These are phyloP conservation scores for Hexactinellida sp. DNA, from an alignment of 37 sponge, comb jelly and placozoan genomes.

Conservation along the genomic window DNA sequence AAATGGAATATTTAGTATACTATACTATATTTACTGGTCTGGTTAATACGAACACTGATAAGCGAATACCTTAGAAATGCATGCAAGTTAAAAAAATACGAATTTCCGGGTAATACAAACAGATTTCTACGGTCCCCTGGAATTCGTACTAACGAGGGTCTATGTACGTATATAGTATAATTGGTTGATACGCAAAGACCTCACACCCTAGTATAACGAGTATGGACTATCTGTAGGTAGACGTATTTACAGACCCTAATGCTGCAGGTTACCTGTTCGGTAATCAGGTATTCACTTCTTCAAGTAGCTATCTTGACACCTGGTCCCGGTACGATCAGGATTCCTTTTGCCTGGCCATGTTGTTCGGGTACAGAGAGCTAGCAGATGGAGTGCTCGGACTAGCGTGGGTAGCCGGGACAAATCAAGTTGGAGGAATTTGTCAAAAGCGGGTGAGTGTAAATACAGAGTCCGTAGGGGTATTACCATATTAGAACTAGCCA, in stretches of 20 bases:
- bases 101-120: too few relatives aligned
- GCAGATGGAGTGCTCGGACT: slow-evolving; percentile 41
- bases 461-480: not conserved
- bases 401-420: slow-evolving; percentile 61
- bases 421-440: slow-evolving; percentile 59
- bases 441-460: slow-evolving; percentile 19
- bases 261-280: not conserved
- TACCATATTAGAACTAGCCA: too few relatives aligned
- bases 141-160: too few relatives aligned
- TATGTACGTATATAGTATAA: too few relatives aligned
- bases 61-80: too few relatives aligned
- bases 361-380: slow-evolving; percentile 38
- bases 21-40: too few relatives aligned
- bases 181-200: too few relatives aligned
- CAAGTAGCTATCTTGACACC: not conserved
- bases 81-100: too few relatives aligned
- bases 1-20: too few relatives aligned
- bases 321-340: slow-evolving; percentile 28
- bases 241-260: not conserved
- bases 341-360: slow-evolving; percentile 39
- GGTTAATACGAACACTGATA: too few relatives aligned
- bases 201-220: too few relatives aligned
- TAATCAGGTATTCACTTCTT: not conserved
- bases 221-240: not conserved
- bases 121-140: too few relatives aligned